phyloP scores from a whole-genome alignment of 2,797 vertebrate species.

The Phrynocephalus vlangalii region DNA sequence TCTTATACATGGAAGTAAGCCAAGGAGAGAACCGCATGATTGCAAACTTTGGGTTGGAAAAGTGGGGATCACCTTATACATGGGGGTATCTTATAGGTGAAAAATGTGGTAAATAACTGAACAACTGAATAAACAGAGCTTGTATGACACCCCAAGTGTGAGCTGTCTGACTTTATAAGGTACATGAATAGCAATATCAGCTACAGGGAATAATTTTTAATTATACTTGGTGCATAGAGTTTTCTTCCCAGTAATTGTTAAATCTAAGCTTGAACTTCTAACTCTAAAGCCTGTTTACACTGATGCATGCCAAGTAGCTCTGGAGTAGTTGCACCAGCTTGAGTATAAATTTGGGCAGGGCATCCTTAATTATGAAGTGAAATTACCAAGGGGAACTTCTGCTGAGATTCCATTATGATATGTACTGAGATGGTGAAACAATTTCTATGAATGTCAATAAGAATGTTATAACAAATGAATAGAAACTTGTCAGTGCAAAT shows the following conservation, averaged over 20 bases:
- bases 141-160: not conserved
- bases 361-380: conserved; percentile 52
- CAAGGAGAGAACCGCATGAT: no score
- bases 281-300: conserved; percentile 22
- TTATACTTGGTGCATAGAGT: conserved; percentile 23
- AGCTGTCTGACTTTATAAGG: not conserved
- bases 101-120: not conserved
- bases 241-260: conserved; percentile 18
- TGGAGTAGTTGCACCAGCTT: conserved; percentile 38
- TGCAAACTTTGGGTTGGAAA: no score
- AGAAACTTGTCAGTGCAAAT: conserved; percentile 52
- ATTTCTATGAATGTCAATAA: conserved; percentile 31
- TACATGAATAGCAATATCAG: not conserved
- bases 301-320: conserved; percentile 10
- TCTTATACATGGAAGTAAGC: no score
- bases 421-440: conserved; percentile 55
- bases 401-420: conserved; percentile 54
- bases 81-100: no score
- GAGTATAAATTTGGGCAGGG: conserved; percentile 42
- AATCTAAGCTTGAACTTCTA: conserved; percentile 23
- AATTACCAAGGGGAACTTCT: conserved; percentile 43
- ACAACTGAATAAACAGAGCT: not conserved
- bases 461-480: conserved; percentile 59
- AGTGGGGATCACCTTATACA: no score
- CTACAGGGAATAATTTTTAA: conserved; percentile 9